These are phyloP conservation scores for Brachylomia viminalis DNA, from an alignment of 2,888 invertebrate species.

Conservation along the genomic window DNA sequence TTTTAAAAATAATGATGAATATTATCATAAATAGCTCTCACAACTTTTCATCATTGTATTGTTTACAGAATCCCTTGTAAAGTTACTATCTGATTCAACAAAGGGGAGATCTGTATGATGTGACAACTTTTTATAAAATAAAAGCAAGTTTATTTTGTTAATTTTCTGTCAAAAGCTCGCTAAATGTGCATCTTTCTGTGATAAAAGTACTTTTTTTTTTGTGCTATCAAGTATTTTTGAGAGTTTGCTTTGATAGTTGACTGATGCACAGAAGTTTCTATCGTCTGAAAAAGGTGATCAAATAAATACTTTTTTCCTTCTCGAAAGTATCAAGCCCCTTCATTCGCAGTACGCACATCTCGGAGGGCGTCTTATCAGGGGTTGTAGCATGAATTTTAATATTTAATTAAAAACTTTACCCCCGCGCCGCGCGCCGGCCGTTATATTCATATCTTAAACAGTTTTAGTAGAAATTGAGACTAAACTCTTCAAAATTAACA, in stretches of 20 bases:
- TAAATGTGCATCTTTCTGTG: background rate
- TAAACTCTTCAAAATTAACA: constrained; percentile 36
- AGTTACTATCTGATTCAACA: background rate
- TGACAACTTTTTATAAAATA: too few relatives aligned
- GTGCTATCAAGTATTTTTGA: too few relatives aligned
- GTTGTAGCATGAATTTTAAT: constrained; percentile 86
- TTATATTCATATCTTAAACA: constrained; percentile 47
- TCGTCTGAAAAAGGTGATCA: background rate
- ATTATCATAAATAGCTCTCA: background rate
- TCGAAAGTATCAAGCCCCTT: constrained; percentile 63
- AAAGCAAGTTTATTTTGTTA: too few relatives aligned
- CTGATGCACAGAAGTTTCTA: background rate
- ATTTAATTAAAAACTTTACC: constrained; percentile 85
- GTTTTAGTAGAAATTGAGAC: constrained; percentile 39
- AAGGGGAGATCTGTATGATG: background rate
- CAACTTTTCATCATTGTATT: background rate
- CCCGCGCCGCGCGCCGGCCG: constrained; percentile 62
- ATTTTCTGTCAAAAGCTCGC: too few relatives aligned
- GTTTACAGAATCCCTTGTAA: background rate
- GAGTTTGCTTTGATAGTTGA: background rate
- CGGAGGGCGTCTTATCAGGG: constrained; percentile 77
- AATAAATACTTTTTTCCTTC: too few relatives aligned
- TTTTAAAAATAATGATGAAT: background rate
- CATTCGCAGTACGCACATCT: constrained; percentile 37
- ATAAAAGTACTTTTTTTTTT: background rate